Evolutionary conservation across 2,797 vertebrate species (phyloP), one percentile per base, ranked within the genome.

Genomic region (Myotis vivesi): DNA sequence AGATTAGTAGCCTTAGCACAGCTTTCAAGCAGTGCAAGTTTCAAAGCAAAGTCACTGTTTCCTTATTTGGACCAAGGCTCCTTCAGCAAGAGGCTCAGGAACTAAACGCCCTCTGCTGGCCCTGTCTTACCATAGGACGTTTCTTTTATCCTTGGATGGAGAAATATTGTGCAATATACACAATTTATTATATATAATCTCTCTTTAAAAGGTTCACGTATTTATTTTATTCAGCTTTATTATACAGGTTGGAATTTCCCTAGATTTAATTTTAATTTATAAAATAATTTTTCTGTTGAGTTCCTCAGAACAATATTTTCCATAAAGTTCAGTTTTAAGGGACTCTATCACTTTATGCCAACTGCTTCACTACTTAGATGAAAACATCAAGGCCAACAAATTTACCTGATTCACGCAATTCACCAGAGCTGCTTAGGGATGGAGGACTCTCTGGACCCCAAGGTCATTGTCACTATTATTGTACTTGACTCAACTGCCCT

Each of bases 61-160:
- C 62, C 6, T 30, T n/a, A 55, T 3, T 7, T 22, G 30, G 19
- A n/a, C 0, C 7, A 38, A 3, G 3, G 17, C 7, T 75, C 20
- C 13, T 87, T 87, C 38, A 64, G 46, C 22, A 23, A 66, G 51
- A 11, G 8, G 3, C 66, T 84, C 11, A 41, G 87, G 36, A n/a
- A 36, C 25, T 13, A 30, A 44, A 41, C n/a, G 41, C 87, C 96
- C 87, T 97, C 92, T 96, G 84, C 89, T 96, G 95, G 94, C 13
- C 69, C 17, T 64, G 25, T 59, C 17, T 88, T 92, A 79, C 16
- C 17, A 72, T 2, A 66, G 20, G 1, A 10, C 44, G 36, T 85
- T 33, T n/a, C 8, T 41, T 89, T 59, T 20, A 55, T 53, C 33
- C 4, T 77, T 69, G 49, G 46, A 38, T 33, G 30, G 80, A 85